Base-by-base conservation (phyloP, 2,888 invertebrate species). In the Dioctria rufipes region DNA sequence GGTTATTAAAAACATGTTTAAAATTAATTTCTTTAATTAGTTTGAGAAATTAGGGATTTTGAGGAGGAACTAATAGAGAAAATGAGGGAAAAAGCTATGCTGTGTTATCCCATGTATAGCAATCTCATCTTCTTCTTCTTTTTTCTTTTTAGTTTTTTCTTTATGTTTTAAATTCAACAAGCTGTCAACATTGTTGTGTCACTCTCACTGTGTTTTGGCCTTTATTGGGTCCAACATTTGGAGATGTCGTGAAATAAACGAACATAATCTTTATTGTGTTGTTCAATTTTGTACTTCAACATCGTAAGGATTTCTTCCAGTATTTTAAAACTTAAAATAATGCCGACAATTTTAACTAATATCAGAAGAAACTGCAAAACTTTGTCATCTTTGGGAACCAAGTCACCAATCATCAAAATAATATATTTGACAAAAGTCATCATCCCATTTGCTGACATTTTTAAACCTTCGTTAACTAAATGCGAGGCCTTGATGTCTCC, bases 341-440 rank as follows among this genome's bases (percentile, higher is more conserved):
- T 69, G 69, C 83, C 82, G 65, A 82, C n/a, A 54, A 83, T 80
- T 77, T 82, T 51, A 40, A 80, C 66, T 25, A 83, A 61, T 8
- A 71, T 60, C 49, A 79, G 58, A 46, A 82, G 11, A 75, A 84
- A 83, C n/a, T 69, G 46, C 37, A 0, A 25, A 25, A 25, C 25
- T 25, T 25, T 2, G 25, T 25, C 25, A 25, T 25, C 2, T 2
- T 25, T 9, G n/a, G 80, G 80, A 3, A 83, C 63, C 60, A 82
- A 63, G 75, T 84, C 83, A 13, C 83, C 83, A 13, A 84, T 80
- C 82, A 83, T 84, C 5, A 84, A 9, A 2, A 80, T 81, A 75
- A 82, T 80, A 51, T 78, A 82, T 58, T 75, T 49, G 4, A 81
- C 75, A 81, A 83, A 83, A 3, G 82, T 82, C 71, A 83, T 25